Evolutionary conservation across 2,797 vertebrate species (phyloP), one percentile per base, ranked within the genome.

Genomic region (Parauchenoglanis ngamensis): DNA sequence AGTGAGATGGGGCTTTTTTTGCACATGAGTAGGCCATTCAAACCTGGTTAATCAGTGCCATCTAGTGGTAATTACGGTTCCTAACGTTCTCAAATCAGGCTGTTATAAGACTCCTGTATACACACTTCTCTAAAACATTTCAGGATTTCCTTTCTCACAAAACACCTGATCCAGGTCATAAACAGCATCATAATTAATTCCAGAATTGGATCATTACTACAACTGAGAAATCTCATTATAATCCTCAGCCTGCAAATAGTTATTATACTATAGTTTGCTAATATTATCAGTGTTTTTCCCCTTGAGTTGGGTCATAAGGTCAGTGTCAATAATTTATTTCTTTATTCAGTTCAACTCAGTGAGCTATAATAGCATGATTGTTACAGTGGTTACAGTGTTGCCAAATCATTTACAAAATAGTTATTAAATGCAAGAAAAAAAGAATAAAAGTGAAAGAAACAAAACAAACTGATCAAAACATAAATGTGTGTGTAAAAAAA

Each of bases 11-110:
- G 31, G 31, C 31, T 77, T 17, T 19, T 54, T 23, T 6, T 44
- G 0, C 1, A 1, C 40, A 8, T 1, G 2, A 1, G 59, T 3
- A 21, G 46, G 57, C 25, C 35, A 67, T n/a, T 31, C 46, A 83
- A 83, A 52, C 31, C 49, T 84, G 79, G 67, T n/a, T 86, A 25
- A 61, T 80, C 7, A 80, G 63, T 87, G 89, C 68, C 89, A 89
- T 89, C 89, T 90, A 86, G 87, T 28, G 87, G 86, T 46, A 31
- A 11, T 76, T 49, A 40, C 21, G 56, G 10, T 4, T 40, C 3
- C 59, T 80, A 8, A 79, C 12, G 57, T 40, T 17, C 4, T 7
- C 31, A 80, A 59, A 56, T 49, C 3, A 17, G 25, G 5, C 35
- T 40, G 35, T 70, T 10, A 40, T 3, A 70, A 72, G 68, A 21